Base-by-base conservation (phyloP, 1,140 invertebrate species). In the Drosophila orena region DNA sequence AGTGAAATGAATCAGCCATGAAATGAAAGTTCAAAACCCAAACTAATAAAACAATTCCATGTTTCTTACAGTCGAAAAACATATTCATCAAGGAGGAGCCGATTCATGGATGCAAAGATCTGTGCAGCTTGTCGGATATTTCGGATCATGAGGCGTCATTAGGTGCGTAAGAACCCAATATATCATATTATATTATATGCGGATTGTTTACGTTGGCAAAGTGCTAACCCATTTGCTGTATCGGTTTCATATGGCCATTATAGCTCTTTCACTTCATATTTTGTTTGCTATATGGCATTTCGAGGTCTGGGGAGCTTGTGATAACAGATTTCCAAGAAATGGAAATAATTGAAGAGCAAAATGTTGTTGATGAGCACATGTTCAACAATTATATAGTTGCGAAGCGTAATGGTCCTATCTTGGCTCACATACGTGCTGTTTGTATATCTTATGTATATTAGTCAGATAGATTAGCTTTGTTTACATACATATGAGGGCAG, bases 91-190 rank as follows among this genome's bases (percentile, higher is more conserved):
- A 91, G 57, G 90, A 91, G 61, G 90, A 91, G 17, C 90, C 90
- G 1, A 72, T 91, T 12, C 73, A 84, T 69, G 90, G 90, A 40
- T 81, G 76, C 60, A 91, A 91, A 56, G 89, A 91, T 54, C 44
- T 91, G 22, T 91, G 79, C 77, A 91, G 90, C 59, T 78, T 88
- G 75, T 91, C 90, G 73, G 90, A 91, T 85, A 89, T 91, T 75
- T 91, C 90, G 73, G 90, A 91, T 90, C 90, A 91, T 55, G 90
- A 91, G 53, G 75, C 81, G n/a, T 91, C 90, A 35, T 43, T 91
- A 57, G 90, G 90, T 91, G 61, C 90, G 90, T 91, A 27, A 46
- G 14, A 52, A 2, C n/a, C 40, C 14, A 57, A 58, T 58, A 69
- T 54, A 44, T 42, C 22, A 24, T 34, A 50, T 24, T 52, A 15